Evolutionary conservation across 2,113 vertebrate genomes (phyloP).

Genomic region (Amazona guildingii): DNA sequence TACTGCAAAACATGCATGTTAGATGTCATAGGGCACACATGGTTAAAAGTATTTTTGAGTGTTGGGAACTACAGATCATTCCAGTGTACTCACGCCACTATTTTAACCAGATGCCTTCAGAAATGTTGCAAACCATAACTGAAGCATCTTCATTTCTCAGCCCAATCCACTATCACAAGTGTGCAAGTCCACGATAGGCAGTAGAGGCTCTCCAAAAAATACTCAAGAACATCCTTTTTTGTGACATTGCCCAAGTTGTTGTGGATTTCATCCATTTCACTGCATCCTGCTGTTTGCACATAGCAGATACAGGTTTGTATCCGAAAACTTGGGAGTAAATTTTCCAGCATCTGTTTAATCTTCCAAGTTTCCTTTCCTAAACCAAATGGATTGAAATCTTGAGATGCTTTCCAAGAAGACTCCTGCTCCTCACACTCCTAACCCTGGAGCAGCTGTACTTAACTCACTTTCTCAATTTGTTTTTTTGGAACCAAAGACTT

Average conservation of each 20-base stretch:
- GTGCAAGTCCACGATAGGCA: background rate
- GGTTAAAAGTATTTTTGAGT: background rate
- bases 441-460: background rate
- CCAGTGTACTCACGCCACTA: background rate
- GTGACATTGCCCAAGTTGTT: background rate
- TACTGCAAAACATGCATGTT: background rate
- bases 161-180: background rate
- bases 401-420: background rate
- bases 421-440: background rate
- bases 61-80: background rate
- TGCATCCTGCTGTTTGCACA: background rate
- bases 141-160: background rate
- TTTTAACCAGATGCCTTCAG: background rate
- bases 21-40: background rate
- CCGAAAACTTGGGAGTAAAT: background rate
- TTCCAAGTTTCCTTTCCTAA: background rate
- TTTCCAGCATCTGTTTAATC: background rate
- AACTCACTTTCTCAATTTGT: background rate
- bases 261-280: background rate
- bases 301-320: background rate
- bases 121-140: background rate
- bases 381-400: background rate
- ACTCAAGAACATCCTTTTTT: accelerated
- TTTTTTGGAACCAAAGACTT: background rate
- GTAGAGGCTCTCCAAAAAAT: background rate